These are phyloP conservation scores for Menidia menidia DNA, from an alignment of 2,797 vertebrate species.

Conservation along the genomic window DNA sequence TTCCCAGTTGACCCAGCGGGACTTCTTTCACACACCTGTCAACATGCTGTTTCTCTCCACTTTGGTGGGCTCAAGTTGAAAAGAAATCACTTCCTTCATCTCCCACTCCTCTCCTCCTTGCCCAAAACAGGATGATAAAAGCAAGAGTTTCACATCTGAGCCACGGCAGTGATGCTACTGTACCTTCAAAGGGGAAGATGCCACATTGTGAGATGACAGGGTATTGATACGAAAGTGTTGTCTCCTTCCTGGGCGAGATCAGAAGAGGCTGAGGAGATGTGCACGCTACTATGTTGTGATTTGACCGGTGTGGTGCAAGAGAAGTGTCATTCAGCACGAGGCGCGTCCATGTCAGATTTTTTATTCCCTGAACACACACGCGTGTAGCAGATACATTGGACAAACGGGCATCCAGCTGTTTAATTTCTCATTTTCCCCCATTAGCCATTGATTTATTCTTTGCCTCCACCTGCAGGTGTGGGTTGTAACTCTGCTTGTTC, in stretches of 20 bases:
- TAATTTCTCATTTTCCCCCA: too few species aligned
- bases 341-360: conserved; percentile 31
- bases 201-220: conserved; percentile 77
- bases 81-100: conserved; percentile 74
- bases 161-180: conserved; percentile 76
- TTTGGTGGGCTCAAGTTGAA: conserved; percentile 78
- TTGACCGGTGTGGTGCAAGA: conserved; percentile 73
- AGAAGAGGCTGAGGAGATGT: conserved; percentile 69
- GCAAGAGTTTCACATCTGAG: conserved; percentile 77
- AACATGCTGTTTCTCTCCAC: conserved; percentile 69
- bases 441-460: too few species aligned
- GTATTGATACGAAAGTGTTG: conserved; percentile 79
- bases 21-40: conserved; percentile 73
- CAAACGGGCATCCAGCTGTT: background rate
- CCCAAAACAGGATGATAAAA: conserved; percentile 81
- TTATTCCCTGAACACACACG: background rate
- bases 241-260: conserved; percentile 78
- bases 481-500: too few species aligned
- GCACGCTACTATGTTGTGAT: conserved; percentile 67
- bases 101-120: conserved; percentile 61
- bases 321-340: conserved; percentile 44
- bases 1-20: conserved; percentile 72
- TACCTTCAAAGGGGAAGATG: conserved; percentile 79
- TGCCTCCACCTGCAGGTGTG: too few species aligned
- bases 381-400: background rate